Evolutionary conservation across 2,888 invertebrate genomes (phyloP), one percentile per base, ranked within the genome.

Genomic region (Stictocephala bisonia): DNA sequence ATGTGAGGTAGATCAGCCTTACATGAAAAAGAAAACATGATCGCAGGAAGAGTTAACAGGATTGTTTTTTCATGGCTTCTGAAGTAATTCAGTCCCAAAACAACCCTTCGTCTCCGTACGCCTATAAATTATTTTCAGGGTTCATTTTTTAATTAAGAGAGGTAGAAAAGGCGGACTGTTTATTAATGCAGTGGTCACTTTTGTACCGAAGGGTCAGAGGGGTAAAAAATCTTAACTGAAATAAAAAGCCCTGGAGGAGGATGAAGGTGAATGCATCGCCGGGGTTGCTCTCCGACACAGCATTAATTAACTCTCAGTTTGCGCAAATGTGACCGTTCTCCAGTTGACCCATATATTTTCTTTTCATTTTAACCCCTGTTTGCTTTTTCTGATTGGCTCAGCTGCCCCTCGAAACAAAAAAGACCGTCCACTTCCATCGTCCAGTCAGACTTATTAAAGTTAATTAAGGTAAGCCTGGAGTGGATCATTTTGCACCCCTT

Each of bases 271-370:
- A n/a, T n/a, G 40, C 26, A 64, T 18, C 41, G 15, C 13, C 24
- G 44, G 40, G 64, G 64, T 13, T 26, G 18, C 24, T 26, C 27
- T 24, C 58, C 22, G 58, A 56, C 27, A 26, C n/a, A 31, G 22
- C n/a, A 26, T 50, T 68, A 51, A 68, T 68, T 68, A 68, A 51
- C 68, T 22, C 15, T 24, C 20, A n/a, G n/a, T n/a, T n/a, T n/a
- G n/a, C n/a, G n/a, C n/a, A n/a, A n/a, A n/a, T n/a, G n/a, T n/a
- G n/a, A n/a, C n/a, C n/a, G 15, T 26, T 40, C 56, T 27, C 68
- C 26, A 71, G 29, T 53, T 77, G 77, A 77, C 77, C 77, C 73
- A 74, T 26, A 72, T 75, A 77, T 77, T 77, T 77, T 77, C 77
- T 77, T 77, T 77, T 76, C 74, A 76, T 77, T 77, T 77, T 67